Conservation (phyloP, 2,113 vertebrate species). For the Misgurnus anguillicaudatus region DNA sequence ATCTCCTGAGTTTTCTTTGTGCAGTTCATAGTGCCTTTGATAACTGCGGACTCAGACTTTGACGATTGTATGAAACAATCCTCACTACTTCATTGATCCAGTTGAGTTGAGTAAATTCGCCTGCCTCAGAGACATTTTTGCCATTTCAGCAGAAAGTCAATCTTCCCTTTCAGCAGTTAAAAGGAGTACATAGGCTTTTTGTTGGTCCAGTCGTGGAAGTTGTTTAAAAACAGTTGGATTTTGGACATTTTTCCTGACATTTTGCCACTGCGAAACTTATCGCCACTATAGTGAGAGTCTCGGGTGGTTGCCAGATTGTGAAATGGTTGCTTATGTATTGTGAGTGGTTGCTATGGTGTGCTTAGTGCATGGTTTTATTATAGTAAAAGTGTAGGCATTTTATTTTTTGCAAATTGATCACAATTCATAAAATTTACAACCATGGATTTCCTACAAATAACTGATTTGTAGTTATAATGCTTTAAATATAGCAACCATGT, state of each 20-base stretch:
- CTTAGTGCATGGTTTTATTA: too few relatives aligned
- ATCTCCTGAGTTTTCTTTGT: background rate
- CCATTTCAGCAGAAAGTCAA: constrained; percentile 19
- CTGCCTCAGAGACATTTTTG: background rate
- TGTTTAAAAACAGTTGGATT: background rate
- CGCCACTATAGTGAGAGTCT: too few relatives aligned
- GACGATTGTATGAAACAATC: background rate
- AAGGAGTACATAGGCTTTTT: background rate
- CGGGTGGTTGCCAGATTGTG: too few relatives aligned
- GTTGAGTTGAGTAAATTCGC: constrained; percentile 12
- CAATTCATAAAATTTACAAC: too few relatives aligned
- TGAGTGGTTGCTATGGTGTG: too few relatives aligned
- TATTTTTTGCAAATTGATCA: too few relatives aligned
- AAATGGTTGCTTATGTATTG: too few relatives aligned
- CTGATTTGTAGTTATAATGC: too few relatives aligned
- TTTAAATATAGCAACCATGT: too few relatives aligned
- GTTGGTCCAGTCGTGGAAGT: background rate
- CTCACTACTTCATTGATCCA: background rate
- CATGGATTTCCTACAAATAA: too few relatives aligned
- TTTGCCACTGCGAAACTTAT: too few relatives aligned
- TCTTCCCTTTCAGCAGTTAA: background rate
- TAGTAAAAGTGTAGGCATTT: too few relatives aligned
- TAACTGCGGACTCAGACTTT: background rate
- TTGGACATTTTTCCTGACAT: background rate
- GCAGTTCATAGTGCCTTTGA: background rate